phyloP scores from a whole-genome alignment of 2,113 vertebrate species.

The Ariopsis seemanni region DNA sequence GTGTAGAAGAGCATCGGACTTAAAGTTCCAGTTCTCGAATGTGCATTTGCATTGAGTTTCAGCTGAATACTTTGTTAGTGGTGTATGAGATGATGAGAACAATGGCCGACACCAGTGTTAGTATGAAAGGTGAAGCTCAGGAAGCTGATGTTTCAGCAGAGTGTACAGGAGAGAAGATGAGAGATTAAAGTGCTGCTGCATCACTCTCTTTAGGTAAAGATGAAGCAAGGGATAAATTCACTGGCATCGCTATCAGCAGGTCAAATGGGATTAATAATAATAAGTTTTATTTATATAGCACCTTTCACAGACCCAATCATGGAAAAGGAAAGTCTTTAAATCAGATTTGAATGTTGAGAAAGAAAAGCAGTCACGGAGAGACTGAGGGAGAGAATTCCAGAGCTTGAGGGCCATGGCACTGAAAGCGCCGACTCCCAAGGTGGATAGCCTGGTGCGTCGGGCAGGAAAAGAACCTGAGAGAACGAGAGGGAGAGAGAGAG shows the following conservation, averaged over 20 bases:
- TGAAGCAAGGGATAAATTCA: neutral
- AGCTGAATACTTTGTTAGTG: neutral
- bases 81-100: neutral
- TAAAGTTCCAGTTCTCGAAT: neutral
- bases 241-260: neutral
- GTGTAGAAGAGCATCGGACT: neutral
- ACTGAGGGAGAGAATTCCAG: too few relatives aligned
- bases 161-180: neutral
- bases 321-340: too few relatives aligned
- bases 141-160: neutral
- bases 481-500: too few relatives aligned
- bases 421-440: too few relatives aligned
- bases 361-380: too few relatives aligned
- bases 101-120: neutral
- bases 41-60: neutral
- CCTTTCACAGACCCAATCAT: too few relatives aligned
- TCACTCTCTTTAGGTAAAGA: neutral
- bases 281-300: too few relatives aligned
- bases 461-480: too few relatives aligned
- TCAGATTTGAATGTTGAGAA: too few relatives aligned
- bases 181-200: neutral
- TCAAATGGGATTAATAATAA: too few relatives aligned
- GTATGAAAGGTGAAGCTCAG: neutral
- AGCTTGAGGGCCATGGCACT: too few relatives aligned
- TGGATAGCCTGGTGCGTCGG: too few relatives aligned